Percentiles rank a stretch among this genome's conserved stretches.
Evolutionary conservation across 2,797 vertebrate genomes (phyloP).

Genomic region (Trematomus bernacchii): DNA sequence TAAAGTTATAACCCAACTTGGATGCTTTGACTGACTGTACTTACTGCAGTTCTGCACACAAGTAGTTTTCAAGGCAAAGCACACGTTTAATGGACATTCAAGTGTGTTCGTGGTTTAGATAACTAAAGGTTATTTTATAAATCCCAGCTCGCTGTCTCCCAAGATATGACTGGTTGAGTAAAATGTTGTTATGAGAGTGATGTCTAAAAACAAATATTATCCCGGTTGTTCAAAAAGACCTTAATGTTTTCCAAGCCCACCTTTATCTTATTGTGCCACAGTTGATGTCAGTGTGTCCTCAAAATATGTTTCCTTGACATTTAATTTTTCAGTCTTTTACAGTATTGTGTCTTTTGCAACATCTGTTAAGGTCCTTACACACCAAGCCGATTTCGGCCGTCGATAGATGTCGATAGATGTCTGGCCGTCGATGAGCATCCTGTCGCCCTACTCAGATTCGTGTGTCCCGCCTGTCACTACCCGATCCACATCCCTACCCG

Average conservation of each 20-base stretch:
- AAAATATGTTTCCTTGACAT: constrained; percentile 15
- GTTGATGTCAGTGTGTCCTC: background rate
- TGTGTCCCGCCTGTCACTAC: too few relatives aligned
- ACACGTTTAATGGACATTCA: background rate
- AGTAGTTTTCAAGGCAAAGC: constrained; percentile 10
- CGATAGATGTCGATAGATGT: too few relatives aligned
- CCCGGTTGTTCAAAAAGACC: constrained; percentile 6
- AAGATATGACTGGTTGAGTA: background rate
- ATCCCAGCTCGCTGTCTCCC: background rate
- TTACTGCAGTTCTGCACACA: background rate
- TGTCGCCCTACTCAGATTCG: too few relatives aligned
- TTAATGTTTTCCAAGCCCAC: background rate
- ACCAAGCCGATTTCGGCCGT: too few relatives aligned
- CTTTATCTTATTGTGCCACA: constrained; percentile 21
- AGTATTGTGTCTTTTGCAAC: constrained; percentile 21
- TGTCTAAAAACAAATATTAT: background rate
- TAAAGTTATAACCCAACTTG: background rate
- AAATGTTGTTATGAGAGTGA: constrained; percentile 8
- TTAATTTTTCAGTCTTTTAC: constrained; percentile 41
- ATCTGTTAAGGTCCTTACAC: constrained; percentile 3
- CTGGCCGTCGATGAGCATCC: too few relatives aligned
- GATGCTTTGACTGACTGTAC: background rate
- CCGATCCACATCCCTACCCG: too few relatives aligned
- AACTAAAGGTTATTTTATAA: background rate
- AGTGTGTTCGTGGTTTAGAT: background rate